Base-by-base conservation (phyloP, 2,888 invertebrate species). In the Tinea trinotella region DNA sequence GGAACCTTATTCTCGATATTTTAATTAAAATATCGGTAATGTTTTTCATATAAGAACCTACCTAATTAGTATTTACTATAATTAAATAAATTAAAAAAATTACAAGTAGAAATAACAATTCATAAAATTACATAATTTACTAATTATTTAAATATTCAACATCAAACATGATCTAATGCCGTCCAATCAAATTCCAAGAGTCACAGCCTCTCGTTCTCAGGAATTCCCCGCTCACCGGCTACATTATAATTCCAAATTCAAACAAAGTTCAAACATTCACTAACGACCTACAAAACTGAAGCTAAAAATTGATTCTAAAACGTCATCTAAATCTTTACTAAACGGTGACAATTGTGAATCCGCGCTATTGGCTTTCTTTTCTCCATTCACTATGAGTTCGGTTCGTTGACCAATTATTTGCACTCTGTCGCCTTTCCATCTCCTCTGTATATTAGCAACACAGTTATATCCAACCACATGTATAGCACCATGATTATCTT, bases 261-360 rank as follows among this genome's bases (percentile, higher is more conserved):
- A 40, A 40, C n/a, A 40, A n/a, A n/a, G 36, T n/a, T 36, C 17
- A 46, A 2, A 18, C 24, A 20, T 3, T 24, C 24, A 24, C 24
- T 50, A 22, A 3, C 50, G 48, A 6, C 19, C 19, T 12, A 24
- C 50, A 24, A 50, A 50, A 10, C 24, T 24, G 57, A 85, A 85
- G 7, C 76, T 68, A 66, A 85, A 85, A 63, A 85, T 78, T 0
- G 82, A 81, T 55, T 85, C 84, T 57, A 85, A 80, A 56, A 84
- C 78, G 58, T 83, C 84, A 62, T 85, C 84, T 68, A 85, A 59
- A 22, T 83, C 80, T 59, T 77, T 82, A 68, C 81, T 82, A 68
- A 85, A 84, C 0, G 84, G 84, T 0, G 84, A 85, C 15, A 84
- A 67, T 56, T 84, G 84, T n/a, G 76, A 75, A 61, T 81, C 84